phyloP scores from a whole-genome alignment of 2,888 invertebrate genomes.

The Rosalia funebris region DNA sequence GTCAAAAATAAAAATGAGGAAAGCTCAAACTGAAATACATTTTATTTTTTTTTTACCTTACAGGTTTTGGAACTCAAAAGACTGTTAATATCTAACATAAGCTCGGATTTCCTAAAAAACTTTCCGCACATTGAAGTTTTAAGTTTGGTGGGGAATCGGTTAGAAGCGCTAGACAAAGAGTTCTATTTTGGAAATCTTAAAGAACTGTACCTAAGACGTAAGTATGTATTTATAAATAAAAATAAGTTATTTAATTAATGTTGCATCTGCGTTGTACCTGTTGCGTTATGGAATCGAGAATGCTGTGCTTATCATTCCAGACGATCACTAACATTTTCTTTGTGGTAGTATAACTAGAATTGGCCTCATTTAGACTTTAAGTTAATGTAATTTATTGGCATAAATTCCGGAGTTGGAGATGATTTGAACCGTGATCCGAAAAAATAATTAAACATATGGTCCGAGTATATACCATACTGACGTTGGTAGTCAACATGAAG shows the following conservation, averaged over 20 bases:
- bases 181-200: constrained; percentile 38
- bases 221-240: background rate
- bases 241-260: too few relatives aligned
- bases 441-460: too few relatives aligned
- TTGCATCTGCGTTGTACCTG: too few relatives aligned
- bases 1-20: too few relatives aligned
- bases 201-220: constrained; percentile 26
- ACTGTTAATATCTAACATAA: constrained; percentile 44
- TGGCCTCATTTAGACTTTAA: background rate
- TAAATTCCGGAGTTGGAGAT: background rate
- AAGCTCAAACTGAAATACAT: too few relatives aligned
- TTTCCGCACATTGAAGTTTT: constrained; percentile 47
- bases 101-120: constrained; percentile 41
- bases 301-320: too few relatives aligned
- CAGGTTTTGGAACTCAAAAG: constrained; percentile 46
- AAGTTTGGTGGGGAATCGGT: constrained; percentile 44
- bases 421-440: too few relatives aligned
- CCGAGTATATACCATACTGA: too few relatives aligned
- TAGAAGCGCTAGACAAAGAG: constrained; percentile 39
- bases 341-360: background rate
- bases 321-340: too few relatives aligned
- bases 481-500: too few relatives aligned
- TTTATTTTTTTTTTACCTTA: too few relatives aligned
- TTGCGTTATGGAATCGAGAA: too few relatives aligned
- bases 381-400: background rate